These are phyloP conservation scores for Cantharis lateralis DNA, from an alignment of 2,888 invertebrate species.

Conservation along the genomic window DNA sequence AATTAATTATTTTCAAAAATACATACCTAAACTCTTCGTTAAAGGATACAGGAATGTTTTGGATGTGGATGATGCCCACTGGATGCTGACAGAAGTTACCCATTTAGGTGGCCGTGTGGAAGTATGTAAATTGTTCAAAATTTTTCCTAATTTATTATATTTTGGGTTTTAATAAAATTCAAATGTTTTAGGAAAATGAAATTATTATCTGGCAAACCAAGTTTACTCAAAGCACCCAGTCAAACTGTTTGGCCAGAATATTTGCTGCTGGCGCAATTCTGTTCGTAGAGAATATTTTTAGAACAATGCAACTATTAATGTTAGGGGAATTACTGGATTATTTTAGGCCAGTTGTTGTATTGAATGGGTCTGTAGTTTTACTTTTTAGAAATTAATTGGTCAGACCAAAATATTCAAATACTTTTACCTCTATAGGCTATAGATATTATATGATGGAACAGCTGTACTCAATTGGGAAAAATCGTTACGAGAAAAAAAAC, in stretches of 20 bases:
- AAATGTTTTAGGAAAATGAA: constrained; percentile 61
- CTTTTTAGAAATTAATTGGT: too few relatives aligned
- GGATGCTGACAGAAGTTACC: neutral
- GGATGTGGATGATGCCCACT: neutral
- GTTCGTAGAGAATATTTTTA: constrained; percentile 62
- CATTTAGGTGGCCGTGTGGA: neutral
- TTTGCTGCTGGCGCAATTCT: constrained; percentile 65
- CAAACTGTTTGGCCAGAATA: constrained; percentile 72
- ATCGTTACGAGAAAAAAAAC: constrained; percentile 46
- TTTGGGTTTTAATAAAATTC: constrained; percentile 21
- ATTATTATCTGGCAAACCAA: constrained; percentile 63
- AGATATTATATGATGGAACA: constrained; percentile 59
- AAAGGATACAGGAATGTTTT: neutral
- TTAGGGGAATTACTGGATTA: constrained; percentile 69
- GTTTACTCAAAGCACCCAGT: constrained; percentile 67
- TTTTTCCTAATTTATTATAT: constrained; percentile 56
- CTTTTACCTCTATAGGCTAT: too few relatives aligned
- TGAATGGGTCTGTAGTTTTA: constrained; percentile 63
- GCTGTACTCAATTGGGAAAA: constrained; percentile 57
- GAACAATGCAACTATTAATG: constrained; percentile 69
- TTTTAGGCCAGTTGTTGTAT: constrained; percentile 65
- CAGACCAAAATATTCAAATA: constrained; percentile 56
- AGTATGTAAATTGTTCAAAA: constrained; percentile 55
- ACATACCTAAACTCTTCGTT: neutral
- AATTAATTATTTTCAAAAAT: neutral